Base-by-base conservation (phyloP, 2,797 vertebrate genomes). In the Ficedula albicollis region DNA sequence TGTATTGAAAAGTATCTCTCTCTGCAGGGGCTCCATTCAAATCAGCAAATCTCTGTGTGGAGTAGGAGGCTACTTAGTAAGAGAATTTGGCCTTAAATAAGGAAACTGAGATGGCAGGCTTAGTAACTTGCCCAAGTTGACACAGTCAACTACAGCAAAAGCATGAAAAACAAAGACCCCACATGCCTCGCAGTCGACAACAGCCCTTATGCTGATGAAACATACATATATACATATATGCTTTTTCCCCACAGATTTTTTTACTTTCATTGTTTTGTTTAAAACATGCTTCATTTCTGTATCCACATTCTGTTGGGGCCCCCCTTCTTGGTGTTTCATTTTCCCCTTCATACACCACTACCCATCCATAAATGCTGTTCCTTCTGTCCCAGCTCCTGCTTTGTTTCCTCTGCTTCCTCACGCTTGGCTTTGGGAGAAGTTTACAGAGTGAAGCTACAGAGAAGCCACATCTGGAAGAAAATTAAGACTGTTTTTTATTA, bases 1-100 rank as follows among this genome's bases (percentile, higher is more conserved):
- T 96, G 95, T 97, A 95, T 93, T 96, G 95, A 94, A 93, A 96
- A 96, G 91, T 96, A 96, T 92, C 94, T 88, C 59, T 9, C 95
- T 90, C 95, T 6, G 13, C 92, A 82, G 95, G 95, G 95, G 89
- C 77, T 95, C 95, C 76, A 95, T 96, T 96, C 91, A 96, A 95
- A 96, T 92, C 94, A 73, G 79, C 84, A 96, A 93, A 83, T 87
- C 94, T 97, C 93, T 93, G 66, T 86, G 79, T 95, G 90, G 92
- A 95, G 93, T 91, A 95, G 91, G 93, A 96, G 95, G 84, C 95
- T 96, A 93, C 93, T 96, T 95, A 93, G 93, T 85, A 91, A 68
- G 84, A 91, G 91, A 95, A 94, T 97, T 96, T 95, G 96, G 89
- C 95, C 92, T 96, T 91, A 93, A 86, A 95, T 92, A 89, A 85